Base-by-base conservation (phyloP, 2,888 invertebrate genomes). In the Trachelus troglodyta region DNA sequence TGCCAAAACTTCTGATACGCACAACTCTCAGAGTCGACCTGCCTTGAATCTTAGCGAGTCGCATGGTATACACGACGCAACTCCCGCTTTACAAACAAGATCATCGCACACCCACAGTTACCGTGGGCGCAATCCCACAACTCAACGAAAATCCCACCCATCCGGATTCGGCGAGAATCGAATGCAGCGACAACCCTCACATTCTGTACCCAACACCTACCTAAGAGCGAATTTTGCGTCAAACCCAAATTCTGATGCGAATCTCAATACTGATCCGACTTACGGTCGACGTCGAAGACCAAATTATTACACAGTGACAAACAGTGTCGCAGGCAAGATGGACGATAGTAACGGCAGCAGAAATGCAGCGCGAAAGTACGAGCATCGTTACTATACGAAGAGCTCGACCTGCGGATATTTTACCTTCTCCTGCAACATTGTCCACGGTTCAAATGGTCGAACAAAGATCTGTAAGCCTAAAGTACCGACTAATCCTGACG, bases 361-460 rank as follows among this genome's bases (percentile, higher is more conserved):
- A 87, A 94, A 93, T 85, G 93, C 94, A 35, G 92, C 92, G 56
- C 92, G 92, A 86, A 88, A 92, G 40, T 89, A 92, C 69, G 94
- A 94, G 79, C 94, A 95, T 80, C 95, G 96, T 88, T 97, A 96
- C 91, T 97, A 96, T 86, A 96, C 97, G 0, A 97, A 97, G 91
- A 96, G 96, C 12, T 97, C 97, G 2, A 96, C 96, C 1, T 97
- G 97, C 89, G 97, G 97, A 12, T 96, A 96, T 88, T 97, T 97
- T 84, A 96, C 97, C 1, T 97, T 97, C 90, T 95, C 96, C 0
- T 97, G 97, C 88, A 96, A 96, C 75, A 95, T 96, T 88, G 96
- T 96, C 1, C 95, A 95, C 85, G 95, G 96, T 15, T 94, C 95
- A 0, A 95, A 96, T 87, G 96, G 96, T 23, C 94, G 95, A 83